These are phyloP conservation scores for Paratrypauchen microcephalus DNA, from an alignment of 2,797 vertebrate genomes.

Conservation along the genomic window DNA sequence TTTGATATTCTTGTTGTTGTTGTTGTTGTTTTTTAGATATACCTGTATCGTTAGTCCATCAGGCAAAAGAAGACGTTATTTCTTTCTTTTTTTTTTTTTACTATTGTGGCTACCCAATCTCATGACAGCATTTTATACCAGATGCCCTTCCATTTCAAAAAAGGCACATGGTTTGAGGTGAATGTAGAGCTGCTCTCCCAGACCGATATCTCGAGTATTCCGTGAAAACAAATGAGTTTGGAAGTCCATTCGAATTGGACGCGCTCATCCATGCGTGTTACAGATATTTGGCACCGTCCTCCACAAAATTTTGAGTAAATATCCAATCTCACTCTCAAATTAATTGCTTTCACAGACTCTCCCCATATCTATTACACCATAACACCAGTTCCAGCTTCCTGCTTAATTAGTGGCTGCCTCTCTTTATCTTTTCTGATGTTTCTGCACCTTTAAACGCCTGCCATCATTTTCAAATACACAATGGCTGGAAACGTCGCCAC, in stretches of 20 bases:
- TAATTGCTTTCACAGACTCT: constrained; percentile 2
- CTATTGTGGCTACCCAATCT: no score
- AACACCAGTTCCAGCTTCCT: not conserved
- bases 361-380: not conserved
- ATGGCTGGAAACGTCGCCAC: not conserved
- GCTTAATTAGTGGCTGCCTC: constrained; percentile 1
- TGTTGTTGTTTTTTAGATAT: no score
- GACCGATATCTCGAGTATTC: not conserved
- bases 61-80: no score
- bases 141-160: not conserved
- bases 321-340: not conserved
- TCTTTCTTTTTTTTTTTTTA: no score
- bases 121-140: not conserved
- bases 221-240: not conserved
- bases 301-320: not conserved
- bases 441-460: constrained; percentile 4
- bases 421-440: not conserved
- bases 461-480: constrained; percentile 5
- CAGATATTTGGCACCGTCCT: not conserved
- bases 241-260: not conserved
- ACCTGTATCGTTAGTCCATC: no score
- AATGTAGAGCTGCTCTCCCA: not conserved
- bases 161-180: not conserved
- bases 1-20: no score
- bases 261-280: not conserved